These are phyloP conservation scores for Thecophora atra DNA, from an alignment of 2,888 invertebrate species.

Conservation along the genomic window DNA sequence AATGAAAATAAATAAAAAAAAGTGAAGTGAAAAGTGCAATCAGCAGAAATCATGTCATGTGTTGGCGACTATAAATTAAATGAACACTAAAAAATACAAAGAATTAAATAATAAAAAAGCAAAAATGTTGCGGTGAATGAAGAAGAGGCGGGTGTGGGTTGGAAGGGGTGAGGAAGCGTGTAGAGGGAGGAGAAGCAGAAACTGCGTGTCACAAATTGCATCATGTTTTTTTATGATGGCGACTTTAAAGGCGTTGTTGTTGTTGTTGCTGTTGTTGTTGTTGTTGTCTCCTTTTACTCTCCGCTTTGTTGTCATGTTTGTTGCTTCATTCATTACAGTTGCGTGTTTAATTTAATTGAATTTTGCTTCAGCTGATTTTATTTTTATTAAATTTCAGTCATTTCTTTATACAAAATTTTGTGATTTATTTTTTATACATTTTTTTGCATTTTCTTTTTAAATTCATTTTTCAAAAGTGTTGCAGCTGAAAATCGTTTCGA, in stretches of 20 bases:
- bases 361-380: not conserved
- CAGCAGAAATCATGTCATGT: constrained; percentile 2
- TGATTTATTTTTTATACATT: not conserved
- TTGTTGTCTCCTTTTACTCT: not conserved
- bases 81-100: not conserved
- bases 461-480: not conserved
- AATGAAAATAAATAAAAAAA: not conserved
- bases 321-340: not conserved
- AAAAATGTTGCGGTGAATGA: not conserved
- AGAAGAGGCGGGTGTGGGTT: no score
- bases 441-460: not conserved
- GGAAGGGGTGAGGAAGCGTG: no score
- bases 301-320: not conserved
- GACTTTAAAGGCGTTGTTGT: not conserved
- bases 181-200: not conserved
- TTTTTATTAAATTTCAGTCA: no score
- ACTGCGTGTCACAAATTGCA: constrained; percentile 47
- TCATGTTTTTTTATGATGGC: constrained; percentile 32
- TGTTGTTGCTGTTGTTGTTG: constrained; percentile 11
- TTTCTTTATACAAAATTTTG: not conserved
- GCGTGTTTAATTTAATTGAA: constrained; percentile 4
- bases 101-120: not conserved
- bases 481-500: constrained; percentile 17
- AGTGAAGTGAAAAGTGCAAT: not conserved
- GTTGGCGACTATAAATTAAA: constrained; percentile 10